Conservation (phyloP, 1,140 invertebrate species). For the Atopsyche davidsoni region DNA sequence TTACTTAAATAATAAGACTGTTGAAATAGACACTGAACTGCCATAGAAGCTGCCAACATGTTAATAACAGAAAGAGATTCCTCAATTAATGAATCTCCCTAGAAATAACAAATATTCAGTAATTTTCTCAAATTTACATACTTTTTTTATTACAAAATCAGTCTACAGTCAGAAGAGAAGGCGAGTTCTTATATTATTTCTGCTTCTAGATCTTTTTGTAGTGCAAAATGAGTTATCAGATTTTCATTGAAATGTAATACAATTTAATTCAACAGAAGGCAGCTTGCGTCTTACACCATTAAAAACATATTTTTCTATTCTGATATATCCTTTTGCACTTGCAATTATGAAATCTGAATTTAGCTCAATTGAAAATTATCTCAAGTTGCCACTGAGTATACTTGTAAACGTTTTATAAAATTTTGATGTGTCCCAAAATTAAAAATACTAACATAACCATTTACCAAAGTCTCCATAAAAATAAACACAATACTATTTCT, state of each 20-base stretch:
- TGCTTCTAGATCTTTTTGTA: too few species aligned
- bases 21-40: background rate
- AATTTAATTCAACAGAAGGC: background rate
- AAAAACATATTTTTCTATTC: background rate
- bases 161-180: constrained; percentile 3
- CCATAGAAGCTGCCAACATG: background rate
- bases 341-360: background rate
- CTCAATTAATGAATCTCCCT: background rate
- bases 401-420: too few species aligned
- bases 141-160: background rate
- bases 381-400: too few species aligned
- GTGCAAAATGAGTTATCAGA: too few species aligned
- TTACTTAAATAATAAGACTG: background rate
- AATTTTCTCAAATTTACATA: background rate
- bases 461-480: too few species aligned
- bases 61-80: background rate
- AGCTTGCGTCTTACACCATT: too few species aligned
- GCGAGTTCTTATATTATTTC: background rate
- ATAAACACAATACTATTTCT: too few species aligned
- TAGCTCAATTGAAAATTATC: too few species aligned
- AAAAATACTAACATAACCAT: too few species aligned
- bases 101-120: background rate
- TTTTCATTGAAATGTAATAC: background rate
- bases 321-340: background rate
- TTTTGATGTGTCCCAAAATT: too few species aligned